phyloP scores from a whole-genome alignment of 2,113 vertebrate species.

The Globicephala melas region DNA sequence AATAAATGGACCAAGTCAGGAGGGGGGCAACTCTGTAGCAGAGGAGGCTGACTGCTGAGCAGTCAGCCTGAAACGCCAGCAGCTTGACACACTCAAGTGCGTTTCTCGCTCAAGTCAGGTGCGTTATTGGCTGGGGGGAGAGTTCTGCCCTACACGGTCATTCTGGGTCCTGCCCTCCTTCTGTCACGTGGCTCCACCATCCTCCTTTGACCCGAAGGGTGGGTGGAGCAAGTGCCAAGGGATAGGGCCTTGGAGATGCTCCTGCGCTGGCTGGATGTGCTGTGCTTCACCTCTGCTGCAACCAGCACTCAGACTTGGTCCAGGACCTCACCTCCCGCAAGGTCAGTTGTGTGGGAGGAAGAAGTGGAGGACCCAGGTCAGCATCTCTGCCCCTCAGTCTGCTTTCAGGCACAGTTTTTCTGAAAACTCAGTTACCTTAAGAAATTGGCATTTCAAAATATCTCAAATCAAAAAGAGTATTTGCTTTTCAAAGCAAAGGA shows the following conservation, averaged over 20 bases:
- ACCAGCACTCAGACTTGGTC: neutral
- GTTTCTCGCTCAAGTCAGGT: fast-evolving
- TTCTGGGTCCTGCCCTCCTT: neutral
- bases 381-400: fast-evolving
- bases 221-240: neutral
- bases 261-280: fast-evolving
- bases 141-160: fast-evolving
- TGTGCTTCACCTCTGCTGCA: neutral
- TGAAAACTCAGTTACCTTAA: neutral
- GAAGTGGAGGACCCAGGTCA: fast-evolving
- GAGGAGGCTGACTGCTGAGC: fast-evolving
- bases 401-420: neutral
- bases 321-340: fast-evolving
- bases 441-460: neutral
- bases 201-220: fast-evolving
- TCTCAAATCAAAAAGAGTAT: neutral
- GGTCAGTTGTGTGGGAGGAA: fast-evolving
- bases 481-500: neutral
- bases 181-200: neutral
- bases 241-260: fast-evolving
- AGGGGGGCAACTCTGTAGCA: no score
- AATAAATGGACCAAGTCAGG: fast-evolving
- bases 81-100: fast-evolving
- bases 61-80: fast-evolving
- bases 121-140: no score